A percentile compares a stretch with the other conserved stretches of the same genome.
phyloP scores from a whole-genome alignment of 2,797 vertebrate genomes.

The Aphelocoma californica region DNA sequence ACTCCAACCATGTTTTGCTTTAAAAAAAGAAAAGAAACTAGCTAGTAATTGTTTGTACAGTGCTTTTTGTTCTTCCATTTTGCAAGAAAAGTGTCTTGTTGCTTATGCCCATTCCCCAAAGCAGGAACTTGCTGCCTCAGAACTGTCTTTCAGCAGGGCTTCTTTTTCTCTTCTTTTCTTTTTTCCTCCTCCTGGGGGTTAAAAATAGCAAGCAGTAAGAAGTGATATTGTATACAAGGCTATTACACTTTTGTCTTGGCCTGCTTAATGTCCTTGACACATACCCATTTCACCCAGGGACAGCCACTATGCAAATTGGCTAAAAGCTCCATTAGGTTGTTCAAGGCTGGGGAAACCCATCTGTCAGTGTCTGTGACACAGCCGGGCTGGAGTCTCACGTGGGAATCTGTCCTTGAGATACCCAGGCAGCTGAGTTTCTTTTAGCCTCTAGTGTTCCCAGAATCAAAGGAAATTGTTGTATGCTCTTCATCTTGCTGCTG shows the following conservation, averaged over 20 bases:
- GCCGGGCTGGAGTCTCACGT: conserved; percentile 65
- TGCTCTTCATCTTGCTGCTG: background rate
- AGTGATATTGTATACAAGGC: conserved; percentile 28
- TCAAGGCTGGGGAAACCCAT: conserved; percentile 77
- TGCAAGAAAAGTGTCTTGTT: background rate
- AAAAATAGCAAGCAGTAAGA: background rate
- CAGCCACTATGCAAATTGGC: conserved; percentile 76
- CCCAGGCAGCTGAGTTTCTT: conserved; percentile 60
- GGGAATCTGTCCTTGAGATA: conserved; percentile 76
- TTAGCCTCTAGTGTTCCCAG: conserved; percentile 28
- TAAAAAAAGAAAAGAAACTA: background rate
- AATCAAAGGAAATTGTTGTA: conserved; percentile 42
- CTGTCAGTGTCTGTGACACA: conserved; percentile 76
- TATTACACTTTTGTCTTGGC: conserved; percentile 65
- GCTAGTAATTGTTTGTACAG: background rate
- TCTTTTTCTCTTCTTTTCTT: background rate
- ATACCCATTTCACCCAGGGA: conserved; percentile 67
- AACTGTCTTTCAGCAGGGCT: background rate
- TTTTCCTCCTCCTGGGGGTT: background rate
- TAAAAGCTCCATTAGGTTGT: conserved; percentile 78
- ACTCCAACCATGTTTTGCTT: background rate
- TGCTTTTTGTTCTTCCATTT: conserved; percentile 37
- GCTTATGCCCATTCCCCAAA: background rate
- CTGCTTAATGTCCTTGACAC: conserved; percentile 74
- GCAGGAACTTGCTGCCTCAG: background rate